Evolutionary conservation across 2,797 vertebrate species (phyloP).

Genomic region (Molossus alvarezi): DNA sequence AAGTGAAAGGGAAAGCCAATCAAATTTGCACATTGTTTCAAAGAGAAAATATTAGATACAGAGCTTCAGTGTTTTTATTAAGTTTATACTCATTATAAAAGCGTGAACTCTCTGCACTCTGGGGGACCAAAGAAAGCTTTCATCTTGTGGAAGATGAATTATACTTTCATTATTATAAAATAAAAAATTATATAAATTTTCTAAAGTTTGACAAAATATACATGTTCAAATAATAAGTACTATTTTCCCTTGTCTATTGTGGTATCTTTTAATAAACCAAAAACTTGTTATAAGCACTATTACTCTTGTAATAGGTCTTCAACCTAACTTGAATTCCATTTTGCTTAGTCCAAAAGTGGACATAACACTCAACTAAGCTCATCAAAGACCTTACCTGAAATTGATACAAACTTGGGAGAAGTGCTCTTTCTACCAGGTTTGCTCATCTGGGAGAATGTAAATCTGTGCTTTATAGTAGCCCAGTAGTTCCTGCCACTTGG

Average conservation of each 20-base stretch:
- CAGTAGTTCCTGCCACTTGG: neutral
- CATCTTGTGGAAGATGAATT: neutral
- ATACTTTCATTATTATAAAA: neutral
- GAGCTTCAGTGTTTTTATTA: neutral
- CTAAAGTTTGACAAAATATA: constrained; percentile 15
- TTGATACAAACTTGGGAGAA: neutral
- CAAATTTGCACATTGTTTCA: neutral
- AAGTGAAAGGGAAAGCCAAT: constrained; percentile 15
- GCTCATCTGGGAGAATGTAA: neutral
- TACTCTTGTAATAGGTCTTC: neutral
- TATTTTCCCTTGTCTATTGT: neutral
- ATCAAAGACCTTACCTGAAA: neutral
- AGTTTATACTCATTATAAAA: constrained; percentile 33
- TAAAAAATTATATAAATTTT: neutral
- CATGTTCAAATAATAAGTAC: neutral
- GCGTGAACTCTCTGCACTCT: constrained; percentile 23
- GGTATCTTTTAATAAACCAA: neutral
- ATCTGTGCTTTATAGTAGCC: neutral
- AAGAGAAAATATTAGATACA: neutral
- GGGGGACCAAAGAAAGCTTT: neutral
- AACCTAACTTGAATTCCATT: neutral
- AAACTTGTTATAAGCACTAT: neutral
- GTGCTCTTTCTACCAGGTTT: neutral
- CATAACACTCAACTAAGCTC: neutral
- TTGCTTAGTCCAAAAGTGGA: neutral